These are phyloP conservation scores for Eunapius fragilis DNA, from an alignment of 37 sponge, comb jelly and placozoan genomes.

Conservation along the genomic window DNA sequence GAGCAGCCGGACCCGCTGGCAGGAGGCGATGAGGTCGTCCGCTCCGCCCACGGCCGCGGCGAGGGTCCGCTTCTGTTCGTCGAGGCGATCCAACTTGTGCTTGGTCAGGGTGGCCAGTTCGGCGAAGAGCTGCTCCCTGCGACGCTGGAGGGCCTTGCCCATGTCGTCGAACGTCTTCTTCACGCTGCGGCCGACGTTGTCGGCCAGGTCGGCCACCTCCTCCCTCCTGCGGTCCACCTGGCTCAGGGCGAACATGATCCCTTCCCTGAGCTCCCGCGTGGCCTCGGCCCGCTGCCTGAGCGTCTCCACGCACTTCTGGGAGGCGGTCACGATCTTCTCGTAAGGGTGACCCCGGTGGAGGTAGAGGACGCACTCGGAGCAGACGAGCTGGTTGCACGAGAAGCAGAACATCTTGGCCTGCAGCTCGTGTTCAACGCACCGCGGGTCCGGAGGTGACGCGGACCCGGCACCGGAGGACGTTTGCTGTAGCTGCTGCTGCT, in stretches of 20 bases:
- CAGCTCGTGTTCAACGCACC: conserved; percentile 15
- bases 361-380: conserved; percentile 32
- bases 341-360: conserved; percentile 21
- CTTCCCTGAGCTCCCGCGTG: not conserved
- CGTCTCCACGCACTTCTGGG: not conserved
- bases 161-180: conserved; percentile 27
- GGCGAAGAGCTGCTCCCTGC: conserved; percentile 13
- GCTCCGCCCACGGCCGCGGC: not conserved
- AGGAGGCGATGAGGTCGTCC: conserved; percentile 12
- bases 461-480: too few species aligned
- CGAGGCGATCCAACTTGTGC: conserved; percentile 16
- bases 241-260: not conserved
- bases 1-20: conserved; percentile 1
- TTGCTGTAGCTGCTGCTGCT: not conserved
- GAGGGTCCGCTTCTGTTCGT: conserved; percentile 9
- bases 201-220: conserved; percentile 7
- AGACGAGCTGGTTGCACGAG: conserved; percentile 24
- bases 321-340: conserved; percentile 11
- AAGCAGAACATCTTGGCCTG: conserved; percentile 39
- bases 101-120: not conserved
- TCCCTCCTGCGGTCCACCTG: not conserved
- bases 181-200: not conserved
- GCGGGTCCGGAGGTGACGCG: not conserved
- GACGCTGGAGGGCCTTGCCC: conserved; percentile 2
- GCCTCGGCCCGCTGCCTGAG: conserved; percentile 4